Base-by-base conservation (phyloP, 1,140 invertebrate species). In the Mesaphorura yosii region DNA sequence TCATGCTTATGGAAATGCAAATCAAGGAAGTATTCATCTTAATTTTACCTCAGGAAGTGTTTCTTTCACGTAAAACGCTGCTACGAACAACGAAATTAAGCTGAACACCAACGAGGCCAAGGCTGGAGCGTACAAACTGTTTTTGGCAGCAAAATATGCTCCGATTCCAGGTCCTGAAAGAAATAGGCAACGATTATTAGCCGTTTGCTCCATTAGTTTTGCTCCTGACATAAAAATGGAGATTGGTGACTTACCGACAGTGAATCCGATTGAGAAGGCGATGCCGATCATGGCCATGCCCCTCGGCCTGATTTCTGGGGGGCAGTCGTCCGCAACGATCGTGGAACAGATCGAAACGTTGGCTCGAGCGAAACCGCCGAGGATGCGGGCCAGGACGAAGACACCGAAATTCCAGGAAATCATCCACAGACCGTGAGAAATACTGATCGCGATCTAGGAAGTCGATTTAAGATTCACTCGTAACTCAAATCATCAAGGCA, bases 271-370 rank as follows among this genome's bases (percentile, higher is more conserved):
- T 0, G 93, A 97, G 73, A 98, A 99, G 4, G 94, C 91, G 64
- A 96, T 82, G 15, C 95, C 95, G 54, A 98, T 84, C 27, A 97
- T 69, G 17, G 95, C 94, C 94, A 98, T 98, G 68, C 90, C 93
- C 71, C 80, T 84, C 25, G 87, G 89, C 64, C 93, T 76, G 25
- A 82, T 82, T 64, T 82, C 79, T 14, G 80, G 71, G 26, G 80
- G 76, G 17, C 86, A 91, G 5, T 92, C 81, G 76, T 99, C 95
- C 19, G 92, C 84, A 6, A 98, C 86, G 57, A 98, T 84, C 5
- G 94, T 91, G 78, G 95, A 94, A 37, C 85, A 86, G 23, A 98
- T 73, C 59, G 87, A 92, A 15, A 98, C 83, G 73, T 98, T 98
- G 3, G 91, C 93, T 76, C 98, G 27, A 27, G 54, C 27, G 3